These are phyloP conservation scores for Actinemys pallida DNA, from an alignment of 2,113 vertebrate species.

Conservation along the genomic window DNA sequence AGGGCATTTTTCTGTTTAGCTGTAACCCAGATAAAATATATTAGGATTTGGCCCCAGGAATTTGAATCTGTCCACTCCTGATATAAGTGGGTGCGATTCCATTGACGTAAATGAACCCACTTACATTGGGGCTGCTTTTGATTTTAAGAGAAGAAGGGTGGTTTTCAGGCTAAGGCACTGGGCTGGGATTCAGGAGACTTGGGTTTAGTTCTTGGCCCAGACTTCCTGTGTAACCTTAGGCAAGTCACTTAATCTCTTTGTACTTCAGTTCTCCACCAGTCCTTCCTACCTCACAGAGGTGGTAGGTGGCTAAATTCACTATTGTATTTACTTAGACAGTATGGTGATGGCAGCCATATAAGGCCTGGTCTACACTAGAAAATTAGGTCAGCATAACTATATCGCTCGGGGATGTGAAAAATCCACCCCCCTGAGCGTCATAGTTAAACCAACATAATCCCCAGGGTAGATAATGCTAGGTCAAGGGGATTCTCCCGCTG, in stretches of 20 bases:
- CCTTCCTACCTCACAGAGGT: not conserved
- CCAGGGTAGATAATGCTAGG: not conserved
- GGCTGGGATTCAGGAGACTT: not conserved
- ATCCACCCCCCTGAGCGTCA: not conserved
- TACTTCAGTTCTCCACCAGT: not conserved
- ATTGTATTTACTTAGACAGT: not conserved
- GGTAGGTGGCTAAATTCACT: too few relatives aligned
- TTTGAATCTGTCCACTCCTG: not conserved
- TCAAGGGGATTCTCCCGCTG: not conserved
- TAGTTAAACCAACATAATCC: not conserved
- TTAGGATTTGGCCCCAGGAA: not conserved
- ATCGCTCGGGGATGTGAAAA: not conserved
- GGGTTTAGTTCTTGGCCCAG: not conserved
- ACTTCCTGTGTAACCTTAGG: not conserved
- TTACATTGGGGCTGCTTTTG: not conserved
- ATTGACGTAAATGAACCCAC: not conserved
- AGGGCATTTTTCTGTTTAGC: not conserved
- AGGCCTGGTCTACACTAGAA: not conserved
- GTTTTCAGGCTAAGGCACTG: not conserved
- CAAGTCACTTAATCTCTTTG: not conserved
- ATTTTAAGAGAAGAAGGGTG: too few relatives aligned
- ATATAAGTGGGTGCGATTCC: not conserved
- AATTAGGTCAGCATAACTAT: not conserved
- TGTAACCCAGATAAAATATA: not conserved
- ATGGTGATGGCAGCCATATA: not conserved